Evolutionary conservation across 2,888 invertebrate genomes (phyloP).

Genomic region (Drosophila rellima): DNA sequence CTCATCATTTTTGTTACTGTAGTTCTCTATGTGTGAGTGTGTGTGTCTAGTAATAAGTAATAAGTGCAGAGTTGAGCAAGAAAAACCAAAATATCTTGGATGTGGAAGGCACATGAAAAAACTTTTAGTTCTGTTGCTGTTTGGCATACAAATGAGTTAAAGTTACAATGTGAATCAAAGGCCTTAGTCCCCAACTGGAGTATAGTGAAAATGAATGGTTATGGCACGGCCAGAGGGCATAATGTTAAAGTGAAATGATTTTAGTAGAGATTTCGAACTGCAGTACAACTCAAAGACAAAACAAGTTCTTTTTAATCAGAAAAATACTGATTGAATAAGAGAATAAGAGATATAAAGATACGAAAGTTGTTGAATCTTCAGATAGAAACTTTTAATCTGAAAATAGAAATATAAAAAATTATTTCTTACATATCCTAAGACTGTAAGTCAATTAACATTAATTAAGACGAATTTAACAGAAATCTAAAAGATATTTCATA

Average conservation of each 20-base stretch:
- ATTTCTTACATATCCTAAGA: too few relatives aligned
- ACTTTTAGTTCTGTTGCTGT: constrained; percentile 77
- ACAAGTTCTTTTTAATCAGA: not conserved
- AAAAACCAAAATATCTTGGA: constrained; percentile 44
- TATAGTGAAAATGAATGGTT: constrained; percentile 57
- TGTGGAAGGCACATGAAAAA: constrained; percentile 62
- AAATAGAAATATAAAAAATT: too few relatives aligned
- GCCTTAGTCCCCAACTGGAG: constrained; percentile 24
- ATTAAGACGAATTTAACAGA: too few relatives aligned
- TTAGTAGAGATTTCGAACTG: not conserved
- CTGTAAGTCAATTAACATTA: too few relatives aligned
- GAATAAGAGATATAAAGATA: not conserved
- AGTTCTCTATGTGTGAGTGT: constrained; percentile 6
- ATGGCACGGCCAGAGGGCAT: not conserved
- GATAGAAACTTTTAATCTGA: too few relatives aligned
- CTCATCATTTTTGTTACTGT: not conserved
- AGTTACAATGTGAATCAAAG: constrained; percentile 49
- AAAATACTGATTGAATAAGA: not conserved
- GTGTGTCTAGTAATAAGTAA: constrained; percentile 79
- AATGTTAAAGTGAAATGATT: constrained; percentile 29
- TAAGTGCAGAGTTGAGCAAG: constrained; percentile 70
- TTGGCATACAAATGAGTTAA: constrained; percentile 81
- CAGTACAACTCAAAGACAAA: not conserved
- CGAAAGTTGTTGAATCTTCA: too few relatives aligned
- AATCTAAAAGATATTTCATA: too few relatives aligned